Evolutionary conservation across 2,888 invertebrate species (phyloP).

Genomic region (Tipula unca): DNA sequence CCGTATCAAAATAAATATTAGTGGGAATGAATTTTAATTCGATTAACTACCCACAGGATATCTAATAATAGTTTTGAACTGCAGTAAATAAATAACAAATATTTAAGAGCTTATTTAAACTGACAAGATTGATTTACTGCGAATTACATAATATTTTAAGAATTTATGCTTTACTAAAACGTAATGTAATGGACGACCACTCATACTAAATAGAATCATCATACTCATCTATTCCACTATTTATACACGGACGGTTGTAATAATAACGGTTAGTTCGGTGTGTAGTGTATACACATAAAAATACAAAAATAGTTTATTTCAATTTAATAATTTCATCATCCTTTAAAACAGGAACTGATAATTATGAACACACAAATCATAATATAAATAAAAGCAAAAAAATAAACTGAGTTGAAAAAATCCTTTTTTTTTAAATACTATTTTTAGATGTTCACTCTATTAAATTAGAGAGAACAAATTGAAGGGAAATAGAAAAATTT

Average conservation of each 20-base stretch:
- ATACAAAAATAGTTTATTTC: neutral
- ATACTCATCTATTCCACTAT: neutral
- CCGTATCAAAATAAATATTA: too few relatives aligned
- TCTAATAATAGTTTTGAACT: neutral
- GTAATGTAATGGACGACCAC: neutral
- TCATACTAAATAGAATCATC: too few relatives aligned
- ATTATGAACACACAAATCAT: neutral
- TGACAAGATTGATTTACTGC: neutral
- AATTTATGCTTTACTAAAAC: too few relatives aligned
- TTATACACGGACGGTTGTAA: neutral
- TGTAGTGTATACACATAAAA: neutral
- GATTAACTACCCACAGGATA: neutral
- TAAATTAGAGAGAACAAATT: neutral
- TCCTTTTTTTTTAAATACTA: neutral
- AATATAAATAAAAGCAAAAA: neutral
- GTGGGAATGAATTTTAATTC: neutral
- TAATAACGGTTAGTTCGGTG: neutral
- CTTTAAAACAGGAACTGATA: slow-evolving; percentile 14
- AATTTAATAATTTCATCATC: neutral
- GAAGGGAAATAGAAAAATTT: neutral
- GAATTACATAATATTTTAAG: neutral
- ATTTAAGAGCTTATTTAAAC: neutral
- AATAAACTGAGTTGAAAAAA: neutral
- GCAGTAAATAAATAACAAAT: neutral
- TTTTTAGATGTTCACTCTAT: slow-evolving; percentile 8